A percentile compares a stretch with the other conserved stretches of the same genome.
Conservation (phyloP, 2,888 invertebrate species). For the Parnassius smintheus region DNA sequence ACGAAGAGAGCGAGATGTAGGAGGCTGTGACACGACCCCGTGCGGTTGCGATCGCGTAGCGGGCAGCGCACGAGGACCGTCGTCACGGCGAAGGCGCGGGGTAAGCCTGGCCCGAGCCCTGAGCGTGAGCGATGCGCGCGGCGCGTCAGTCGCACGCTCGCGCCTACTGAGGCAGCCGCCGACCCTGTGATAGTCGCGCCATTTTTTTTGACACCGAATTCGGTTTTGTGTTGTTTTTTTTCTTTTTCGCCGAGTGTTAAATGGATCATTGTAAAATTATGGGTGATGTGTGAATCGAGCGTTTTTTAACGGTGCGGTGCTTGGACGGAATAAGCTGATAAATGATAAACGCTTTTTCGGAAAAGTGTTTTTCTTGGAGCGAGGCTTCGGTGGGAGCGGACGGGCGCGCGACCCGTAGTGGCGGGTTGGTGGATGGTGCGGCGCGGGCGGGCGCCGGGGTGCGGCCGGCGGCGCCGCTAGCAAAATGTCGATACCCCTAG, state of each 20-base stretch:
- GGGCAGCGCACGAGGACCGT: conserved; percentile 29
- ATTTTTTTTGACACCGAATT: conserved; percentile 39
- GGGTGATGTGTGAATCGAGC: conserved; percentile 48
- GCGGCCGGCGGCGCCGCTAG: conserved; percentile 78
- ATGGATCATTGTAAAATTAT: conserved; percentile 43
- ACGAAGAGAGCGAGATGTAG: conserved; percentile 49
- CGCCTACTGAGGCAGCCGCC: conserved; percentile 57
- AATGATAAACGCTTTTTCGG: conserved; percentile 49
- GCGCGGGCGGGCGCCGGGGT: conserved; percentile 76
- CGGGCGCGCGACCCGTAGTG: conserved; percentile 54
- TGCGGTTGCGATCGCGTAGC: conserved; percentile 35
- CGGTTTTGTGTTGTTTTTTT: conserved; percentile 34
- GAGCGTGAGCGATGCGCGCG: conserved; percentile 36
- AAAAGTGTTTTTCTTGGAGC: conserved; percentile 73
- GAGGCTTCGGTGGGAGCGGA: conserved; percentile 51
- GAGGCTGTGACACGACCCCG: conserved; percentile 57
- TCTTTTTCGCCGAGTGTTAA: conserved; percentile 42
- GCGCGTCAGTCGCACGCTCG: conserved; percentile 65
- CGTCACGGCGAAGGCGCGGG: conserved; percentile 44
- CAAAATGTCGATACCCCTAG: conserved; percentile 80
- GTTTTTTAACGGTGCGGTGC: conserved; percentile 39
- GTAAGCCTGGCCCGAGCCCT: conserved; percentile 41
- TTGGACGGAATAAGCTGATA: conserved; percentile 38
- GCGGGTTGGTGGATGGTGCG: conserved; percentile 73
- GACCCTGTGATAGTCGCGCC: conserved; percentile 46